phyloP scores from a whole-genome alignment of 2,888 invertebrate species.

The Galerucella nymphaeae region DNA sequence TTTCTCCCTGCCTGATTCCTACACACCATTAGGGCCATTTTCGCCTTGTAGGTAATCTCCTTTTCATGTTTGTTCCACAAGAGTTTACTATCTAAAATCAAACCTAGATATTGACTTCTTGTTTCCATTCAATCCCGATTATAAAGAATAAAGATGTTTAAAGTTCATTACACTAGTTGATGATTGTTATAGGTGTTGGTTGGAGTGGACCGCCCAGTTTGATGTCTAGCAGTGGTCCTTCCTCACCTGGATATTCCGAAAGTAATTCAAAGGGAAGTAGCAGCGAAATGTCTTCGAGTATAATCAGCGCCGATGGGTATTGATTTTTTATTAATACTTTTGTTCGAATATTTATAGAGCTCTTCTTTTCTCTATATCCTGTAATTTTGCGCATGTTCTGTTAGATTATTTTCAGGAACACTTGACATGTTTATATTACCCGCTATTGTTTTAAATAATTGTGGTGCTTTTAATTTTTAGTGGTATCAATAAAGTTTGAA shows the following conservation, averaged over 20 bases:
- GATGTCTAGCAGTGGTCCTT: slow-evolving; percentile 83
- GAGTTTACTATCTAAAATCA: too few species aligned
- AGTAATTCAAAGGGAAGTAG: slow-evolving; percentile 71
- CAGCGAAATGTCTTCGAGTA: slow-evolving; percentile 71
- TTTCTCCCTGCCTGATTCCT: too few species aligned
- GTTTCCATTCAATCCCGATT: too few species aligned
- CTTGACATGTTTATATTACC: not conserved
- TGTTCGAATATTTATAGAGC: too few species aligned
- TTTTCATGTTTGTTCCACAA: too few species aligned
- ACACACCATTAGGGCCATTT: too few species aligned
- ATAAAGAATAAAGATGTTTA: too few species aligned
- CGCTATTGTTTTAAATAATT: not conserved
- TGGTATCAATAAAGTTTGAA: slow-evolving; percentile 13
- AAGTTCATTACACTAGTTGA: not conserved
- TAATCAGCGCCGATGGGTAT: slow-evolving; percentile 74
- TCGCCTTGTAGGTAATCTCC: too few species aligned
- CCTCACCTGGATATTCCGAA: slow-evolving; percentile 78
- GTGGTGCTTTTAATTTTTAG: slow-evolving; percentile 1
- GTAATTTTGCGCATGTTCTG: slow-evolving; percentile 39
- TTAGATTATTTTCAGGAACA: not conserved
- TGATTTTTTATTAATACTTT: slow-evolving; percentile 44
- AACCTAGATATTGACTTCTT: too few species aligned
- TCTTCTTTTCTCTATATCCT: not conserved
- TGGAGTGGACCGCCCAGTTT: slow-evolving; percentile 91
- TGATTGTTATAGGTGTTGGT: slow-evolving; percentile 65